Conservation (phyloP, 1,140 invertebrate genomes). For the Phymorhynchus buccinoides region DNA sequence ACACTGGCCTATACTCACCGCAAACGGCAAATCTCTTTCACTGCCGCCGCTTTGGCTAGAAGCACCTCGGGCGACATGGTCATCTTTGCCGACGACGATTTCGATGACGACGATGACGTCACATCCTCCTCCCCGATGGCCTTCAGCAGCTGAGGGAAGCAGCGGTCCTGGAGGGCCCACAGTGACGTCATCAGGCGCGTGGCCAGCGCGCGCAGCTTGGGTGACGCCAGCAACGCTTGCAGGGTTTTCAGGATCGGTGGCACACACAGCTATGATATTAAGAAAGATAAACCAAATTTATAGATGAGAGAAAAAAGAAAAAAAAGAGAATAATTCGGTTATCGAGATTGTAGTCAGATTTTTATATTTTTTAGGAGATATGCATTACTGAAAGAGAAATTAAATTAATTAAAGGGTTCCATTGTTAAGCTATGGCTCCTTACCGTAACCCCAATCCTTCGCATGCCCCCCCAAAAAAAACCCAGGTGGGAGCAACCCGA, state of each 20-base stretch:
- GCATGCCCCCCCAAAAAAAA: too few species aligned
- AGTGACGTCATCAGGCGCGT: slow-evolving; percentile 56
- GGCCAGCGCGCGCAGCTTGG: slow-evolving; percentile 54
- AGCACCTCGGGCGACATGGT: slow-evolving; percentile 44
- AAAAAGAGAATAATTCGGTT: slow-evolving; percentile 27
- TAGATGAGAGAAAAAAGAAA: too few species aligned
- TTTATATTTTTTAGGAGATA: too few species aligned
- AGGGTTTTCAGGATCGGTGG: slow-evolving; percentile 60
- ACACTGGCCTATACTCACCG: slow-evolving; percentile 52
- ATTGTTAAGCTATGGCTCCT: too few species aligned
- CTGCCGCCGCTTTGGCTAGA: slow-evolving; percentile 57
- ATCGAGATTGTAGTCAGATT: not conserved
- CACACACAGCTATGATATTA: slow-evolving; percentile 56
- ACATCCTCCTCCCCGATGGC: slow-evolving; percentile 45
- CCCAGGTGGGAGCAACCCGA: too few species aligned
- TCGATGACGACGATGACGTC: not conserved
- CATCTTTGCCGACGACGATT: not conserved
- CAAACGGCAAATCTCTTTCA: slow-evolving; percentile 57
- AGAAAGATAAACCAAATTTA: too few species aligned
- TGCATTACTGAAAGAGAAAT: not conserved
- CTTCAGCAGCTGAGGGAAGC: slow-evolving; percentile 61
- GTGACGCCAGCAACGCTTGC: slow-evolving; percentile 48
- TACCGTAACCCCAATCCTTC: too few species aligned
- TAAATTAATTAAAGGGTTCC: too few species aligned
- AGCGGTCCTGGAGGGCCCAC: slow-evolving; percentile 61